Conservation (phyloP, 2,888 invertebrate species). For the Clostera curtula region DNA sequence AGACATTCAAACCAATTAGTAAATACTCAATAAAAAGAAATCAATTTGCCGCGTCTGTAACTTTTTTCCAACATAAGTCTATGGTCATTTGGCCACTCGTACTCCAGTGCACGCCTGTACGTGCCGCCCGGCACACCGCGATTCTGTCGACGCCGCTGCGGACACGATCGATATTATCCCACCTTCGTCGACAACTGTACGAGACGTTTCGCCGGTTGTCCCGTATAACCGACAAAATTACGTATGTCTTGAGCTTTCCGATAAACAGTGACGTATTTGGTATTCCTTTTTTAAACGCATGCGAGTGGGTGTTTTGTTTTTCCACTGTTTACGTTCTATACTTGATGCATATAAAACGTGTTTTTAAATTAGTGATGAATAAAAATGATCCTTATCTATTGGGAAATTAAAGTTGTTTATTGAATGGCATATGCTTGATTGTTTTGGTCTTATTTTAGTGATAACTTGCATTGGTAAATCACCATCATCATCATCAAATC, state of each 20-base stretch:
- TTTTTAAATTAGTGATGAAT: too few species aligned
- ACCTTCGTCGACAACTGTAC: constrained; percentile 24
- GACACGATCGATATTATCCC: constrained; percentile 22
- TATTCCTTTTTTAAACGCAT: constrained; percentile 17
- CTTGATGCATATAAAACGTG: too few species aligned
- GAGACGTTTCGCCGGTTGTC: constrained; percentile 17
- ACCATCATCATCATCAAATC: too few species aligned
- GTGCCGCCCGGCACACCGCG: constrained; percentile 44
- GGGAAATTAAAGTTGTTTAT: too few species aligned
- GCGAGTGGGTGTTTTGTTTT: constrained; percentile 10
- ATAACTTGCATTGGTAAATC: too few species aligned
- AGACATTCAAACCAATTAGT: too few species aligned
- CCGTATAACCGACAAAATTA: constrained; percentile 33
- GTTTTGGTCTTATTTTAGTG: too few species aligned
- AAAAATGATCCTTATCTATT: too few species aligned
- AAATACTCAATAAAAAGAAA: too few species aligned
- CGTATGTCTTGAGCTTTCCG: constrained; percentile 29
- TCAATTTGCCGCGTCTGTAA: too few species aligned
- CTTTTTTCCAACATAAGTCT: constrained; percentile 25
- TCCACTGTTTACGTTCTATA: constrained; percentile 10
- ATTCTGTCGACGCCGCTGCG: constrained; percentile 13
- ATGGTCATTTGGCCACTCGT: constrained; percentile 24
- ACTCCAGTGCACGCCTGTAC: constrained; percentile 53
- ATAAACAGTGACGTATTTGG: constrained; percentile 13
- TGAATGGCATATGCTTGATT: too few species aligned